phyloP scores from a whole-genome alignment of 2,113 vertebrate genomes.

The Crotalus tigris region DNA sequence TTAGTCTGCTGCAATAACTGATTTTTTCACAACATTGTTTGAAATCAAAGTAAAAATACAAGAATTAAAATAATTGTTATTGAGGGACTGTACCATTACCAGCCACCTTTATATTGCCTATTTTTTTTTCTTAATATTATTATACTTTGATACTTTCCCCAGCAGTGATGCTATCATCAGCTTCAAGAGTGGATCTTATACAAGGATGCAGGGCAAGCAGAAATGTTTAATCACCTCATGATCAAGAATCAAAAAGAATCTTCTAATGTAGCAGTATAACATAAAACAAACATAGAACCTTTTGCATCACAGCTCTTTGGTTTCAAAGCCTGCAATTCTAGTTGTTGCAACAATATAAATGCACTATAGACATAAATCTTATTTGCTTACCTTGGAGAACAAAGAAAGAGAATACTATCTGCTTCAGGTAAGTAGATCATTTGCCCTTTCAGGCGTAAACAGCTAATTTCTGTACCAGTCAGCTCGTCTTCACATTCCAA shows the following conservation, averaged over 20 bases:
- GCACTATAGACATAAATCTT: background rate
- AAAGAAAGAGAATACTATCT: conserved; percentile 98
- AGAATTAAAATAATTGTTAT: background rate
- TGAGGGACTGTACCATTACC: background rate
- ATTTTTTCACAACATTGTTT: background rate
- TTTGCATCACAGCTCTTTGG: background rate
- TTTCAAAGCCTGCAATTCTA: background rate
- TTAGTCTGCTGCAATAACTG: background rate
- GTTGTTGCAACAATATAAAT: background rate
- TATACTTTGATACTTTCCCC: background rate
- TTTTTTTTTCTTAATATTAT: background rate
- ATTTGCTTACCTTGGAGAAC: conserved; percentile 88
- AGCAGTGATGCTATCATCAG: background rate
- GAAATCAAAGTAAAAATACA: background rate
- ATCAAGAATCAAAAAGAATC: background rate
- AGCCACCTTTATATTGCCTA: too few relatives aligned
- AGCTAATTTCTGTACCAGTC: conserved; percentile 96
- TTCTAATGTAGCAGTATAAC: background rate
- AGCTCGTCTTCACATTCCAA: conserved; percentile 93
- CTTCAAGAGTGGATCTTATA: background rate
- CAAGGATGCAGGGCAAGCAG: background rate
- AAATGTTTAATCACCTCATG: background rate
- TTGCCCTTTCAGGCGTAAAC: conserved; percentile 94
- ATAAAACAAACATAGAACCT: background rate
- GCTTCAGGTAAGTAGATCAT: conserved; percentile 99